A percentile compares a stretch with the other conserved stretches of the same genome.
Evolutionary conservation across 2,113 vertebrate species (phyloP).

Genomic region (Paratilapia polleni): DNA sequence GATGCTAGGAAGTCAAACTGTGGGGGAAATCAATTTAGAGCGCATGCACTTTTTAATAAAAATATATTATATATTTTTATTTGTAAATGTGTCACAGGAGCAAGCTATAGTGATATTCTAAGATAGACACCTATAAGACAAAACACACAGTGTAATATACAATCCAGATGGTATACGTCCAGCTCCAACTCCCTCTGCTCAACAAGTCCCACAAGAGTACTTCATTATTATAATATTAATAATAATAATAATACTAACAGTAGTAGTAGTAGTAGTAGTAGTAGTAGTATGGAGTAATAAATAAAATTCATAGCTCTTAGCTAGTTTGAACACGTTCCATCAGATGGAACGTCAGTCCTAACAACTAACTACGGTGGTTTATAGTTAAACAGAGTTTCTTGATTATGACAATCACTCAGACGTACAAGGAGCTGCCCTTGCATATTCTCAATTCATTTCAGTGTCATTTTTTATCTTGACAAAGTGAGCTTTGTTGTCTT

Average conservation of each 20-base stretch:
- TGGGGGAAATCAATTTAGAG: background rate
- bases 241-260: no score
- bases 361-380: background rate
- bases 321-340: background rate
- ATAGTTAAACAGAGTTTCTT: conserved; percentile 24
- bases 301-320: background rate
- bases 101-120: background rate
- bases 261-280: no score
- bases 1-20: background rate
- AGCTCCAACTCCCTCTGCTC: accelerated
- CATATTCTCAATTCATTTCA: background rate
- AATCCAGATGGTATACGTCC: background rate
- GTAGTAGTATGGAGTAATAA: no score
- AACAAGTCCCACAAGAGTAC: background rate
- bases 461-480: conserved; percentile 22
- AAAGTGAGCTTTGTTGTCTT: background rate
- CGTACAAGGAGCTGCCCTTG: background rate
- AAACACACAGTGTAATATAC: background rate
- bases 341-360: background rate
- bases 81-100: background rate
- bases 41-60: background rate
- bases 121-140: background rate
- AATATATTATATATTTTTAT: background rate
- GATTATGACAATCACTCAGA: background rate
- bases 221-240: no score